Base-by-base conservation (phyloP, 1,140 invertebrate genomes). In the Drosophila lini region DNA sequence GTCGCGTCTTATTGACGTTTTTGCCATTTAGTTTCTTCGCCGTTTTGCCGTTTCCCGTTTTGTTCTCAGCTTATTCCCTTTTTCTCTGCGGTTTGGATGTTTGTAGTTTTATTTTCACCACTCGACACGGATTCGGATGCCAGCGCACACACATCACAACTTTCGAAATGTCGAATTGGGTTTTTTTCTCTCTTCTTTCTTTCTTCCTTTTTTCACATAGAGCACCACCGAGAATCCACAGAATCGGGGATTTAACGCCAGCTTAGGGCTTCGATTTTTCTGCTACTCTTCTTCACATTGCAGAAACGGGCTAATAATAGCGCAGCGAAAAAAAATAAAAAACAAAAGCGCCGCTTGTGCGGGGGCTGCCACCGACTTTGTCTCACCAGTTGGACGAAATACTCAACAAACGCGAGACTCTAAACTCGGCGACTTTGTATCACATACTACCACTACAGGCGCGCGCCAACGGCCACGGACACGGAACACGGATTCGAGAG, bases 371-470 rank as follows among this genome's bases (percentile, higher is more conserved):
- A 84, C 61, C 82, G 82, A 82, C 74, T 81, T 86, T 78, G 79
- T 79, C 79, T 85, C 75, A 85, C 82, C 83, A 88, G 75, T 85
- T 86, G 81, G 82, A 82, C 82, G 78, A 83, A 80, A 85, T 81
- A 80, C 78, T 84, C 74, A 85, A 80, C 74, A 83, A 83, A 69
- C 81, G 76, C 80, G 78, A 86, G 63, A 77, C 74, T 77, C 48
- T 78, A 56, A 78, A 78, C 75, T 78, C 76, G 65, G 75, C 65
- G 80, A 88, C 83, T 83, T 88, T 88, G 83, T 82, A 80, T 88
- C 78, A 83, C 83, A 85, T 73, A 78, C 79, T 81, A 81, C 79
- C 64, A 79, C 76, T 74, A 81, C 73, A 75, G 52, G 34, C 52
- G 52, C 34, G 19, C 73, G 42, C 61, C 55, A 67, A 44, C 28